Evolutionary conservation across 2,113 vertebrate species (phyloP).

Genomic region (Loxodonta africana): DNA sequence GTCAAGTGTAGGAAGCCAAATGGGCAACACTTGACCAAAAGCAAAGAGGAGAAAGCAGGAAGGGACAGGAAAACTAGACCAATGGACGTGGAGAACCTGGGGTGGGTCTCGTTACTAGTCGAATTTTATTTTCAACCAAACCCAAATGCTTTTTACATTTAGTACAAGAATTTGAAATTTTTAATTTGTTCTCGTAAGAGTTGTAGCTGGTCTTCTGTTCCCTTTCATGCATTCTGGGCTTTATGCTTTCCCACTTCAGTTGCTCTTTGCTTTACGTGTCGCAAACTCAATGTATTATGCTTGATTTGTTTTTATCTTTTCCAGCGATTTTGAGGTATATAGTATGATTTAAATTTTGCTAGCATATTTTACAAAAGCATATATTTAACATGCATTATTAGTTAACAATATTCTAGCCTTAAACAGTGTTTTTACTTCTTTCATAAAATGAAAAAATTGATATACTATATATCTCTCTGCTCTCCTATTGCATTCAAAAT

Average conservation of each 20-base stretch:
- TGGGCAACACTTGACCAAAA: too few relatives aligned
- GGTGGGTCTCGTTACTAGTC: neutral
- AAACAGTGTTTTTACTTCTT: neutral
- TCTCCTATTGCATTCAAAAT: neutral
- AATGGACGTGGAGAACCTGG: too few relatives aligned
- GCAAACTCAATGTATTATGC: neutral
- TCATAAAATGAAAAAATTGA: neutral
- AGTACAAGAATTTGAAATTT: neutral
- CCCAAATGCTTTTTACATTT: neutral
- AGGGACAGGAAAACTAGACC: too few relatives aligned
- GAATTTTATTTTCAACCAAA: neutral
- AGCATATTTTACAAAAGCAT: neutral
- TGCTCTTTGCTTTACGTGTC: neutral
- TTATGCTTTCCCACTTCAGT: slow-evolving; percentile 11
- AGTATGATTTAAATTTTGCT: neutral
- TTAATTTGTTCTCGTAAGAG: neutral
- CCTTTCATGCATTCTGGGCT: neutral
- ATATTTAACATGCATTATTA: neutral
- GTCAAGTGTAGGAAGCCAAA: too few relatives aligned
- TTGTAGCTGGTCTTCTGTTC: neutral
- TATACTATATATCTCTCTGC: neutral
- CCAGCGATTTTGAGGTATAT: neutral
- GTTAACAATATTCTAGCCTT: neutral
- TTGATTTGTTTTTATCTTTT: slow-evolving; percentile 32
- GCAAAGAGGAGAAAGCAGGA: too few relatives aligned